Evolutionary conservation across 2,888 invertebrate species (phyloP), one percentile per base, ranked within the genome.

Genomic region (Rhorus exstirpatorius): DNA sequence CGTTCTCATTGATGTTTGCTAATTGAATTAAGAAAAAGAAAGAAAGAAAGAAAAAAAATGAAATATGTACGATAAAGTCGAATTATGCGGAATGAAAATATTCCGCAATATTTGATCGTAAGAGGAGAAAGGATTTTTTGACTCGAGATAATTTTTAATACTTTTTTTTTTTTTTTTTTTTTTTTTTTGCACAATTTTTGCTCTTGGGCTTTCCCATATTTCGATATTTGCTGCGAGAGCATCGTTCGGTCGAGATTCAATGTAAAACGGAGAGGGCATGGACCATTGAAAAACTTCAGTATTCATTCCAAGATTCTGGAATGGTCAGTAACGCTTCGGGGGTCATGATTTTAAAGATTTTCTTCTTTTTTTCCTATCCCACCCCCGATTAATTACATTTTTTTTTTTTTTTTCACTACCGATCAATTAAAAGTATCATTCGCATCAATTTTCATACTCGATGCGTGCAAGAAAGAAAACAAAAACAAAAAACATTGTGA

Each of bases 241-340:
- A 82, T 81, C 70, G 77, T 80, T 79, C 38, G 35, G 44, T 55
- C 31, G 41, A 67, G 79, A 84, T n/a, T n/a, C n/a, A 31, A 6
- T 86, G 79, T 85, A 67, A 83, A 55, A 84, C 85, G 85, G 84
- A 87, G n/a, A n/a, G n/a, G 86, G 84, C 86, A 85, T 84, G 86
- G 86, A 86, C 88, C 89, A 85, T 87, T 85, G 85, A 84, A 86
- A 87, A 24, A 87, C 85, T 88, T 87, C 90, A 90, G 90, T 90
- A 90, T 90, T 90, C 90, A 90, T 90, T 90, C 90, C 90, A 90
- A 83, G 86, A 82, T 74, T 86, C 83, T 86, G 86, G 86, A 84
- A 85, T 84, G 87, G 83, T 84, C 87, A 80, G 83, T 81, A 81
- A 83, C 83, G 74, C 79, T 84, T 67, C 81, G n/a, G n/a, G 82